phyloP scores from a whole-genome alignment of 1,140 invertebrate genomes.

The Rhopalosiphum maidis region DNA sequence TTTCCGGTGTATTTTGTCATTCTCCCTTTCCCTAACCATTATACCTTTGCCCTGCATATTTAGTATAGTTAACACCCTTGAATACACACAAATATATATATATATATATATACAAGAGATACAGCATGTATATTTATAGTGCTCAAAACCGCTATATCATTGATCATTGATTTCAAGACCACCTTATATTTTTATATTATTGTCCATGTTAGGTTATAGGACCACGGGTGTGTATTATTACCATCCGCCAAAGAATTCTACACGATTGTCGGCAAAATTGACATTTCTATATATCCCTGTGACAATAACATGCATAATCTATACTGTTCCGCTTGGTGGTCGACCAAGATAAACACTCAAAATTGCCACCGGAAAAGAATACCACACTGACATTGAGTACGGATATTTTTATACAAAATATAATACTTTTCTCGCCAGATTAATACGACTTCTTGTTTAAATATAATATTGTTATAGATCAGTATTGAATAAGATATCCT shows the following conservation, averaged over 20 bases:
- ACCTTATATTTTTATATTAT: background rate
- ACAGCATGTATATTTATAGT: background rate
- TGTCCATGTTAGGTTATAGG: background rate
- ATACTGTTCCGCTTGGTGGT: background rate
- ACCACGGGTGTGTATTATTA: background rate
- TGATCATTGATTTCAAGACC: background rate
- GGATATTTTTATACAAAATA: slow-evolving; percentile 3
- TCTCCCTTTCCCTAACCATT: background rate
- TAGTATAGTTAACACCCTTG: background rate
- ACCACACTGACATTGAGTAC: background rate
- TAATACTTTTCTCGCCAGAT: background rate
- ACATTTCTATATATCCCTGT: background rate
- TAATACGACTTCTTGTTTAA: background rate
- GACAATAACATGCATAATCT: background rate
- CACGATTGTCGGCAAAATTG: slow-evolving; percentile 21
- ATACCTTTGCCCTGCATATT: background rate
- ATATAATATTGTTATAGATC: background rate
- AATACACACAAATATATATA: background rate
- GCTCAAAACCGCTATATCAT: background rate
- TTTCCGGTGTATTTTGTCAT: slow-evolving; percentile 10
- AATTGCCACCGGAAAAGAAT: slow-evolving; percentile 29
- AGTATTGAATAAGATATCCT: background rate
- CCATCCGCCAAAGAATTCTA: background rate
- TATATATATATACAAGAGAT: background rate
- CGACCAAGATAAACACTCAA: background rate